Base-by-base conservation (phyloP, 2,888 invertebrate genomes). In the Diaprepes abbreviatus region DNA sequence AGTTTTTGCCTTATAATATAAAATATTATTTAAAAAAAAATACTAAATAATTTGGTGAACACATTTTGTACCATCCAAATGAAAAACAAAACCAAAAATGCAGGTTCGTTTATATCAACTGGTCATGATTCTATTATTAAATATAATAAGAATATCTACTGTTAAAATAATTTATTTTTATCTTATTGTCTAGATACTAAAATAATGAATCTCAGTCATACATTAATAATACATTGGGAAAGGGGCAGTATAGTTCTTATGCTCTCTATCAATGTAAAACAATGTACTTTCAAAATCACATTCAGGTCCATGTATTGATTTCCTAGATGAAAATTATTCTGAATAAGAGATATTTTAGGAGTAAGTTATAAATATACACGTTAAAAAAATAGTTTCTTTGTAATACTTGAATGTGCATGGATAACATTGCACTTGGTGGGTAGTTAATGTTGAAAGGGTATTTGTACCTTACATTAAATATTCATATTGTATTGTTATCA, bases 131-230 rank as follows among this genome's bases (percentile, higher is more conserved):
- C 40, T 24, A 9, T 5, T 14, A 1, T 24, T 16, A 28, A 50
- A 19, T 28, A 50, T 28, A n/a, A n/a, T n/a, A 24, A 45, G 12
- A 12, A 50, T 43, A 50, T 45, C n/a, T 12, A 12, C 5, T 14
- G 28, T 50, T 50, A 50, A 50, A 50, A 50, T 28, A 50, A 50
- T 50, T 50, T 50, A 50, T 28, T 6, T 50, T 43, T 43, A 3
- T 24, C 24, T 6, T 45, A n/a, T 5, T 21, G 12, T 50, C 48
- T 50, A 28, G 1, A 16, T 10, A 10, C 19, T 50, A 50, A 21
- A 48, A 24, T 48, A 50, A 14, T 50, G 28, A 50, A 50, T 50
- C 48, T 50, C 48, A 50, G 48, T 50, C 48, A 50, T 28, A 28
- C 48, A 12, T 31, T 50, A 50, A 50, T 50, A 50, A 50, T 50